Percentiles rank a stretch among this genome's conserved stretches.
Evolutionary conservation across 2,888 invertebrate genomes (phyloP).

Genomic region (Odontomyia ornata): DNA sequence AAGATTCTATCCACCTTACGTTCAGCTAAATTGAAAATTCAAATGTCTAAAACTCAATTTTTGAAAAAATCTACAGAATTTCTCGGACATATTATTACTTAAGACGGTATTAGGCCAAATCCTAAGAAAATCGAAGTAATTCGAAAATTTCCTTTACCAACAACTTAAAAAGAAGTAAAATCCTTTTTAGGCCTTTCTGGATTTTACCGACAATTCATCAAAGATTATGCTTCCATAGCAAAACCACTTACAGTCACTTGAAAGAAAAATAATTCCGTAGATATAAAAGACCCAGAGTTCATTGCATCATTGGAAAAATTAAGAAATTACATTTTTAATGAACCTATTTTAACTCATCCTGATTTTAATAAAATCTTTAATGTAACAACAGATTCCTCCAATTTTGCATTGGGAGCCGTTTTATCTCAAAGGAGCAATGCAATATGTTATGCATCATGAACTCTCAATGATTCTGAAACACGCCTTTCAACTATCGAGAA

Average conservation of each 20-base stretch:
- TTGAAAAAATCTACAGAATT: constrained; percentile 50
- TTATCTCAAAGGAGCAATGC: constrained; percentile 51
- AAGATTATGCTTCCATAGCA: neutral
- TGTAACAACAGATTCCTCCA: constrained; percentile 54
- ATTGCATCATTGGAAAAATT: constrained; percentile 1
- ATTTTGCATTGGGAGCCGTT: constrained; percentile 52
- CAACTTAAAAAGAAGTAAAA: constrained; percentile 52
- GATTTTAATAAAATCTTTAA: neutral
- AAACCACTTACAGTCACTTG: neutral
- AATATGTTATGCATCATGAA: constrained; percentile 52
- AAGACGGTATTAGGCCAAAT: constrained; percentile 33
- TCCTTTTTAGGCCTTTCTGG: constrained; percentile 51
- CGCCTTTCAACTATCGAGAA: constrained; percentile 50
- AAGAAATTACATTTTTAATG: neutral
- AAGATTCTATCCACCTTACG: constrained; percentile 1
- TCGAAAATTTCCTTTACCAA: constrained; percentile 40
- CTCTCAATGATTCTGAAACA: no score
- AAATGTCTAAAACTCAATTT: constrained; percentile 55
- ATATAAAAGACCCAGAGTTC: neutral
- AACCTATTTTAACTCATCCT: neutral
- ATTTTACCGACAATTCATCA: constrained; percentile 48
- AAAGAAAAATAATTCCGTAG: neutral
- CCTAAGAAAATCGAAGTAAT: constrained; percentile 33
- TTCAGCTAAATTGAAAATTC: constrained; percentile 18
- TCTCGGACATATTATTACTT: constrained; percentile 18